phyloP scores from a whole-genome alignment of 2,797 vertebrate genomes.

The Mormyrus proboscirostris region DNA sequence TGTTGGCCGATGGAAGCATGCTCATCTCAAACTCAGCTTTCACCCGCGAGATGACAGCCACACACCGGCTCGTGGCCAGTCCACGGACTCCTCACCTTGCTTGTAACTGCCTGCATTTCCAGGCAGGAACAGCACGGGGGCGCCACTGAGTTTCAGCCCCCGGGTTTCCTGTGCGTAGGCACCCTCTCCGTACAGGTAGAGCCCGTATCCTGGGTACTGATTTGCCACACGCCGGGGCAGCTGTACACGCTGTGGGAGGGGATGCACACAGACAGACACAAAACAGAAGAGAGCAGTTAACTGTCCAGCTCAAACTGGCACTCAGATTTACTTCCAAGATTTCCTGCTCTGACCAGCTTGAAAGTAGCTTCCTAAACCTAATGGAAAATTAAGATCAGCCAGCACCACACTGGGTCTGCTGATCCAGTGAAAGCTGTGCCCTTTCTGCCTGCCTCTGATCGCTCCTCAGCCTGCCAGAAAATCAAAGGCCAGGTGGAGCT shows the following conservation, averaged over 20 bases:
- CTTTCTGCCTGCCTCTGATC: not conserved
- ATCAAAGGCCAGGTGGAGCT: too few species aligned
- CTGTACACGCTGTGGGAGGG: conserved; percentile 69
- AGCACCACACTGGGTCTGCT: not conserved
- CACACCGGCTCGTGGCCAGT: not conserved
- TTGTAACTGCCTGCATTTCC: conserved; percentile 96
- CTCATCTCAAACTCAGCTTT: not conserved
- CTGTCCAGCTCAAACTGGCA: not conserved
- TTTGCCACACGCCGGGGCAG: conserved; percentile 76
- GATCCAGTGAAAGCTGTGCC: not conserved
- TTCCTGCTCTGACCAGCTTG: not conserved
- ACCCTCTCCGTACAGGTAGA: conserved; percentile 93
- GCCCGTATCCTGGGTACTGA: conserved; percentile 81
- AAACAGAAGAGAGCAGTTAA: not conserved
- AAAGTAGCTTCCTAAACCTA: not conserved
- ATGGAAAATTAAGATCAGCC: not conserved
- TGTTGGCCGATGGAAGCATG: not conserved
- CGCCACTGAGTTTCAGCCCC: conserved; percentile 75
- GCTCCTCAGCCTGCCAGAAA: not conserved
- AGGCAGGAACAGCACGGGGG: conserved; percentile 92
- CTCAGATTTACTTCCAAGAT: not conserved
- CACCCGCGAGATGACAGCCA: not conserved
- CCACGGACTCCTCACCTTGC: conserved; percentile 67
- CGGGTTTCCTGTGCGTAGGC: conserved; percentile 79
- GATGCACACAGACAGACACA: not conserved